Percentiles rank a stretch among this genome's conserved stretches.
Evolutionary conservation across 2,888 invertebrate species (phyloP).

Genomic region (Poecilobothrus nobilitatus): DNA sequence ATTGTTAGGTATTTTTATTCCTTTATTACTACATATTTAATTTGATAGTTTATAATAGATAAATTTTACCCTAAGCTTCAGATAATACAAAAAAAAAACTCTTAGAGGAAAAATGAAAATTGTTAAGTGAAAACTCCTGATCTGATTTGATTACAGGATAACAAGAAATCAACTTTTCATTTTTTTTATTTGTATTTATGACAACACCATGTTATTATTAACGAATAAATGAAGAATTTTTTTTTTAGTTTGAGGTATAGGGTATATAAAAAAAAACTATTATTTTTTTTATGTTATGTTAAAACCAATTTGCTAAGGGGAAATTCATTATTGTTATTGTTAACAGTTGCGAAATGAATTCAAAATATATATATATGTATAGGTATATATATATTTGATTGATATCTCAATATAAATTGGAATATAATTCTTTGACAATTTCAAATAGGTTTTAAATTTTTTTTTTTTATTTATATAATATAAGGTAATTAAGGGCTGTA

Average conservation of each 20-base stretch:
- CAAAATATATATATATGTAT: neutral
- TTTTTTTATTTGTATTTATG: neutral
- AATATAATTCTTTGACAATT: neutral
- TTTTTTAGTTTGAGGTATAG: neutral
- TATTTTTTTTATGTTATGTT: neutral
- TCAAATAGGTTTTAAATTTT: neutral
- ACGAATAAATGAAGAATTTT: neutral
- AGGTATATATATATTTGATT: neutral
- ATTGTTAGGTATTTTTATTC: no score
- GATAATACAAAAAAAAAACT: neutral
- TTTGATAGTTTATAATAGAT: no score
- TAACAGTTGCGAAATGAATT: neutral
- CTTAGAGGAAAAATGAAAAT: neutral
- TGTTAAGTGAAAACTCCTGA: neutral
- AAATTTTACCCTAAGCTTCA: no score
- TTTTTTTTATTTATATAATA: neutral
- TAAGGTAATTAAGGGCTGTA: neutral
- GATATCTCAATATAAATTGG: neutral
- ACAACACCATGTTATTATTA: neutral
- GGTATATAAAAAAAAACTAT: neutral
- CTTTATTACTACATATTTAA: no score
- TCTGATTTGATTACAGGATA: slow-evolving; percentile 1
- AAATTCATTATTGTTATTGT: neutral
- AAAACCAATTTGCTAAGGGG: neutral
- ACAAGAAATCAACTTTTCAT: neutral